Percentiles rank a stretch among this genome's conserved stretches.
phyloP scores from a whole-genome alignment of 2,888 invertebrate species.

The Cosmopolites sordidus region DNA sequence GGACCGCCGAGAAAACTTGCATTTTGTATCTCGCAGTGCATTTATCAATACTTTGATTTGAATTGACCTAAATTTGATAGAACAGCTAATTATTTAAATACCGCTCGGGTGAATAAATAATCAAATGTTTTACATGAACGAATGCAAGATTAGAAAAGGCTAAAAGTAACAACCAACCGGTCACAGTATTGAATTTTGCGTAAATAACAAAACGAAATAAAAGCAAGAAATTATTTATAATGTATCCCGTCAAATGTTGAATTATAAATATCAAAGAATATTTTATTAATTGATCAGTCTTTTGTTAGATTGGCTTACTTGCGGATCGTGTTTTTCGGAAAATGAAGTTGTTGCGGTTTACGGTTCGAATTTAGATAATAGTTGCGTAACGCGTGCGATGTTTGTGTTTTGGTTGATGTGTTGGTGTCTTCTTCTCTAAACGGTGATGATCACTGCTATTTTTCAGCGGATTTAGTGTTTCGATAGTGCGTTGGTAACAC shows the following conservation, averaged over 20 bases:
- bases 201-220: slow-evolving; percentile 41
- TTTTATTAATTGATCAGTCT: slow-evolving; percentile 45
- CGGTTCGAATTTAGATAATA: no score
- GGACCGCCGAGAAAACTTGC: slow-evolving; percentile 34
- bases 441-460: no score
- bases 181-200: slow-evolving; percentile 44
- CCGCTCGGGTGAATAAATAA: slow-evolving; percentile 32
- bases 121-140: slow-evolving; percentile 32
- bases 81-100: slow-evolving; percentile 37
- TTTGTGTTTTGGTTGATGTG: no score
- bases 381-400: no score
- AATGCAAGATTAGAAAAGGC: slow-evolving; percentile 20
- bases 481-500: no score
- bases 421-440: no score
- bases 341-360: no score
- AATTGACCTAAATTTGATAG: slow-evolving; percentile 47
- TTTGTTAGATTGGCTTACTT: slow-evolving; percentile 34
- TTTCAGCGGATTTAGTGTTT: no score
- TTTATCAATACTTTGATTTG: slow-evolving; percentile 42
- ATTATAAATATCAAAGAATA: slow-evolving; percentile 47
- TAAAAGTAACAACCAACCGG: slow-evolving; percentile 15
- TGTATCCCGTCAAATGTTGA: slow-evolving; percentile 36
- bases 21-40: slow-evolving; percentile 30
- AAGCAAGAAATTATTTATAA: slow-evolving; percentile 41
- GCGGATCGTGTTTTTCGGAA: neutral